These are phyloP conservation scores for Trichechus manatus DNA, from an alignment of 2,113 vertebrate genomes.

Conservation along the genomic window DNA sequence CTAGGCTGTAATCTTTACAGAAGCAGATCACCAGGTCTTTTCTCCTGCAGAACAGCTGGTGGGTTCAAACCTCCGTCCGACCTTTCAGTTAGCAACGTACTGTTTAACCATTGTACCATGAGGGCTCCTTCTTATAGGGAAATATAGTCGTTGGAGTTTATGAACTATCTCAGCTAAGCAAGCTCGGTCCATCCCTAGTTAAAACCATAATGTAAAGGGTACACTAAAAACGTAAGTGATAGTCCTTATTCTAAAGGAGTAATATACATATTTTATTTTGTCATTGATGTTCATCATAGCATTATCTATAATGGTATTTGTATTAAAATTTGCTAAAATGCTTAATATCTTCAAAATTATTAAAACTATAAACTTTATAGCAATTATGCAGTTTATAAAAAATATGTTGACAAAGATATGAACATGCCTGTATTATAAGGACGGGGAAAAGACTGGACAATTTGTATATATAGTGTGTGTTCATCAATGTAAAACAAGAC, in stretches of 20 bases:
- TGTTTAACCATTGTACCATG: neutral
- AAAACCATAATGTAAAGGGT: neutral
- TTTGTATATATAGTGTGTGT: neutral
- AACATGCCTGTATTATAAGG: neutral
- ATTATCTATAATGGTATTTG: neutral
- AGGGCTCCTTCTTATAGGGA: neutral
- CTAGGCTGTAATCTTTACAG: neutral
- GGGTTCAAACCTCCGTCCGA: neutral
- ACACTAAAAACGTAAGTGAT: neutral
- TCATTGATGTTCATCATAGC: neutral
- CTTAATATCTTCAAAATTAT: neutral
- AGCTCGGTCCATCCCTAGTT: neutral
- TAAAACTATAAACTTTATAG: neutral
- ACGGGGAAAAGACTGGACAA: neutral
- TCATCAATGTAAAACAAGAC: neutral
- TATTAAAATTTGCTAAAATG: neutral
- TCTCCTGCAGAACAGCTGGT: neutral
- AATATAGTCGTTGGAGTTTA: neutral
- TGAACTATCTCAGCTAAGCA: neutral
- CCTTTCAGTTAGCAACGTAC: neutral
- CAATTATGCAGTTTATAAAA: neutral
- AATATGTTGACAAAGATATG: neutral
- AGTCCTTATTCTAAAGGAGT: neutral
- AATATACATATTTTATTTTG: neutral
- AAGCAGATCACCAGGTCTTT: neutral